Conservation (phyloP, 2,797 vertebrate genomes). For the Oophaga sylvatica region DNA sequence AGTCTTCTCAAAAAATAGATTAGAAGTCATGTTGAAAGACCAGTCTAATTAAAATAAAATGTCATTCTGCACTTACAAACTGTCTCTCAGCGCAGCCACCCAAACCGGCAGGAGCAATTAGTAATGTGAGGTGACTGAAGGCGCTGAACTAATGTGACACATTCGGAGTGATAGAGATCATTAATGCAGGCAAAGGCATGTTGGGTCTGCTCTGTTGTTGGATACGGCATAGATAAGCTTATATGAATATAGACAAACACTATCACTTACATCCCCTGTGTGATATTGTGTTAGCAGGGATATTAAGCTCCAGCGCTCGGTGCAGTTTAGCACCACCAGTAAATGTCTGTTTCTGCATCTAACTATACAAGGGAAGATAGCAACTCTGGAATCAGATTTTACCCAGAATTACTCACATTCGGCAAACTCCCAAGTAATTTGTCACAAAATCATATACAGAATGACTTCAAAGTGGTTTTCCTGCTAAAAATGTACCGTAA, state of each 20-base stretch:
- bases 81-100: conserved; percentile 39
- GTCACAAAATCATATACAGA: background rate
- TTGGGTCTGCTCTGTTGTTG: conserved; percentile 32
- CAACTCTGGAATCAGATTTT: background rate
- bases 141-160: conserved; percentile 40
- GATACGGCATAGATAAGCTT: conserved; percentile 38
- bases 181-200: conserved; percentile 43
- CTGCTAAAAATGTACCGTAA: background rate
- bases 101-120: conserved; percentile 30
- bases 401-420: background rate
- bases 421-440: background rate
- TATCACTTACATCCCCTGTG: conserved; percentile 30
- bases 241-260: conserved; percentile 29
- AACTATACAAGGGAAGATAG: background rate
- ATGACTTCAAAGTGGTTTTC: background rate
- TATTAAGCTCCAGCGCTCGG: background rate
- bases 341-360: background rate
- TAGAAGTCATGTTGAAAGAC: conserved; percentile 48
- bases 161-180: conserved; percentile 39
- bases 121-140: conserved; percentile 38
- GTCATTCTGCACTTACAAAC: conserved; percentile 21
- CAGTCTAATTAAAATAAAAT: conserved; percentile 44
- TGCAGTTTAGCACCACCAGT: background rate
- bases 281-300: conserved; percentile 20
- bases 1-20: conserved; percentile 45